Base-by-base conservation (phyloP, 1,140 invertebrate species). In the Spodoptera frugiperda region DNA sequence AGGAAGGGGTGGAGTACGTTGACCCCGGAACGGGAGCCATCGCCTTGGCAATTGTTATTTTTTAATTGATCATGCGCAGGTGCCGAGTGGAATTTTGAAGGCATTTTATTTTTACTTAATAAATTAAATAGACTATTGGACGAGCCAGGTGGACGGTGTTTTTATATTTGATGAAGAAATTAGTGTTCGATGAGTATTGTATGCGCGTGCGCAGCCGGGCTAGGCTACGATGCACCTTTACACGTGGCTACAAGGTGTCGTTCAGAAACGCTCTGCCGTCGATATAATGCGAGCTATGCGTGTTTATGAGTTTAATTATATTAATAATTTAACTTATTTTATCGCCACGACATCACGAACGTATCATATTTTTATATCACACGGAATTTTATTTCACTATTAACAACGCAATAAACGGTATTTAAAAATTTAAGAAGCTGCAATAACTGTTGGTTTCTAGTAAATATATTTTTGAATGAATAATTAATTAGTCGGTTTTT, bases 31-130 rank as follows among this genome's bases (percentile, higher is more conserved):
- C 61, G 53, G 51, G 74, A 57, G 54, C 70, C 67, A 61, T 30
- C 59, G 76, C 77, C 70, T 51, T 68, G 53, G 15, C 78, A 65
- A 79, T 80, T 76, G 72, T 78, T 80, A 54, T 63, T 79, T 73
- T 71, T 72, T 49, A 61, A 73, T 73, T 76, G 76, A 79, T 76
- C 75, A 73, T 76, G 44, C 39, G 78, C 78, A 79, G 78, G 78
- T 76, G 78, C 65, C n/a, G 46, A 75, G 30, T 75, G 17, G 46
- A 75, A 53, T 75, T 75, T 75, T 63, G 57, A 63, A 44, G 46
- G 57, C 46, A 75, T 65, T 75, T 75, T 75, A 67, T 74, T 61
- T 67, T 46, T 57, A 73, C 46, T 39, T 21, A 59, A 72, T 72
- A 57, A 55, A 73, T 61, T 65, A 53, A 65, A 54, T 75, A 54